phyloP scores from a whole-genome alignment of 2,113 vertebrate species.

The Perca flavescens region DNA sequence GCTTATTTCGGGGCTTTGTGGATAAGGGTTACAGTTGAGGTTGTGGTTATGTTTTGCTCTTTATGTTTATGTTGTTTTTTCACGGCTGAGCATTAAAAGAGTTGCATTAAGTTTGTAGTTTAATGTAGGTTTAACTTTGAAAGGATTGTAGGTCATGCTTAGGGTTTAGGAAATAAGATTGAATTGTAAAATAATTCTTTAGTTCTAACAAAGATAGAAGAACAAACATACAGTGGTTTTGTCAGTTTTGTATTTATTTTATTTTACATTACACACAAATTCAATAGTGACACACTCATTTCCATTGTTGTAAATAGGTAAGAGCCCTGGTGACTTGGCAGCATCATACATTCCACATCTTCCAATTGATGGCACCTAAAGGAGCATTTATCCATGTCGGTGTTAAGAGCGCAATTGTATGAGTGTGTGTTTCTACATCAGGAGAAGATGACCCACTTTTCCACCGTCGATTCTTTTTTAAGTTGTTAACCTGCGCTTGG shows the following conservation, averaged over 20 bases:
- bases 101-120: neutral
- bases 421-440: conserved; percentile 38
- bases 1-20: neutral
- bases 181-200: neutral
- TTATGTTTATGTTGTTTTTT: neutral
- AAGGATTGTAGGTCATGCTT: neutral
- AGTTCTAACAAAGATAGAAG: neutral
- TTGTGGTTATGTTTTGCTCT: neutral
- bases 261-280: neutral
- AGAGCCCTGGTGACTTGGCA: neutral
- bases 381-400: neutral
- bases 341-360: neutral
- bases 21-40: neutral
- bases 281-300: neutral
- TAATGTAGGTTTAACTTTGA: neutral
- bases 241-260: neutral
- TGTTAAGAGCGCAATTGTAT: neutral
- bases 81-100: neutral
- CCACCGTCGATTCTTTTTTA: conserved; percentile 60
- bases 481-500: conserved; percentile 64
- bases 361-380: neutral
- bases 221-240: neutral
- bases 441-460: conserved; percentile 72
- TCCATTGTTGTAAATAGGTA: neutral
- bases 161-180: no score